A percentile compares a stretch with the other conserved stretches of the same genome.
These are phyloP conservation scores for Pluvianellus socialis DNA, from an alignment of 2,113 vertebrate species.

Conservation along the genomic window DNA sequence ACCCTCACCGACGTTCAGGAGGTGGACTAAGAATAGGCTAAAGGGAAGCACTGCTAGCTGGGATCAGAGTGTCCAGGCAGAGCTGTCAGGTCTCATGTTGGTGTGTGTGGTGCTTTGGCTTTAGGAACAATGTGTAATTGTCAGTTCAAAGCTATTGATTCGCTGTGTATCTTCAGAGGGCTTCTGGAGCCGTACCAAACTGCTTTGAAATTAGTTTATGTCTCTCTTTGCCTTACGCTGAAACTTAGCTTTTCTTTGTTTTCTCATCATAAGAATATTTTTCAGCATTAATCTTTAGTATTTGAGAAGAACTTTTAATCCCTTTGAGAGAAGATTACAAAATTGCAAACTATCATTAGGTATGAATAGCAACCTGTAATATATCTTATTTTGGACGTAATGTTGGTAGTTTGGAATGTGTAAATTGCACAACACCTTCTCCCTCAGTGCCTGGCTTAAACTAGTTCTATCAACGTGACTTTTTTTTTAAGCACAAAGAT, in stretches of 20 bases:
- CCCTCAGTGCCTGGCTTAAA: neutral
- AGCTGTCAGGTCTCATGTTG: neutral
- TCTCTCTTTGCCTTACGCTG: neutral
- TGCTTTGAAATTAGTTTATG: neutral
- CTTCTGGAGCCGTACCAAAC: neutral
- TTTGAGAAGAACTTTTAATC: neutral
- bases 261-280: neutral
- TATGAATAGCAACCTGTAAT: neutral
- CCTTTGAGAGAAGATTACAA: neutral
- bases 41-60: neutral
- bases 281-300: neutral
- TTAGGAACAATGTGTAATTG: neutral
- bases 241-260: neutral
- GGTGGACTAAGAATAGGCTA: neutral
- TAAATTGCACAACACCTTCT: neutral
- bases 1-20: neutral
- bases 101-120: neutral
- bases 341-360: neutral
- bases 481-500: slow-evolving; percentile 9
- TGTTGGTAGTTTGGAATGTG: neutral
- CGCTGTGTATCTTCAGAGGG: neutral
- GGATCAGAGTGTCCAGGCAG: neutral
- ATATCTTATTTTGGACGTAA: neutral
- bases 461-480: neutral
- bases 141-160: neutral